Percentiles rank a stretch among this genome's conserved stretches.
phyloP scores from a whole-genome alignment of 1,140 invertebrate genomes.

The Nasonia giraulti region DNA sequence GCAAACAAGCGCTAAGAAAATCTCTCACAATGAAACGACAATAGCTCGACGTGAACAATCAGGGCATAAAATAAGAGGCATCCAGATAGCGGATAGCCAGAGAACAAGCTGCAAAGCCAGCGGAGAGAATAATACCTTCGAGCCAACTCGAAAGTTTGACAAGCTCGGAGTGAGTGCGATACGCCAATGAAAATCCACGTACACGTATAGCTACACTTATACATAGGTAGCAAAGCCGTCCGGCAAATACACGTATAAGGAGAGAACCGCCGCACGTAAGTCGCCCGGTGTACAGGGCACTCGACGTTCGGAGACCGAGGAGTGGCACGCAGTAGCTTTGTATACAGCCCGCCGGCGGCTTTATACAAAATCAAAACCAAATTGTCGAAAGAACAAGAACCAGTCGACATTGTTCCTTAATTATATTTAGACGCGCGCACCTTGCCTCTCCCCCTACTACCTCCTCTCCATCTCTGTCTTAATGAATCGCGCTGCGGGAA shows the following conservation, averaged over 20 bases:
- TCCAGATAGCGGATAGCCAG: neutral
- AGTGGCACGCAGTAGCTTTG: neutral
- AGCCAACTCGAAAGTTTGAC: neutral
- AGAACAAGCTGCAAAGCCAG: neutral
- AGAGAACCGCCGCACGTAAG: neutral
- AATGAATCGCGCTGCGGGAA: conserved; percentile 22
- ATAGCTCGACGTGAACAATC: neutral
- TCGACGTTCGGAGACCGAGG: neutral
- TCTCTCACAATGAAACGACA: neutral
- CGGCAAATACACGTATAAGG: neutral
- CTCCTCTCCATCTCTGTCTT: neutral
- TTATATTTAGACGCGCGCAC: conserved; percentile 35
- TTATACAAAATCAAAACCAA: conserved; percentile 21
- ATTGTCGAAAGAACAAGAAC: conserved; percentile 36
- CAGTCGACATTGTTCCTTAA: conserved; percentile 35
- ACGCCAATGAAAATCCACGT: neutral
- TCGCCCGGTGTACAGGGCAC: neutral
- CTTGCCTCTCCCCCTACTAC: neutral
- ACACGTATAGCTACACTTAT: too few species aligned
- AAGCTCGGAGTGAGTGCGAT: neutral
- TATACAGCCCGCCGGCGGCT: neutral
- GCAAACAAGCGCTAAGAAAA: neutral
- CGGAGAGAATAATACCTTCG: neutral
- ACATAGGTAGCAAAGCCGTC: neutral
- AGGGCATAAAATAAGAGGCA: neutral